These are phyloP conservation scores for Euzetes globulus DNA, from an alignment of 2,888 invertebrate genomes.

Conservation along the genomic window DNA sequence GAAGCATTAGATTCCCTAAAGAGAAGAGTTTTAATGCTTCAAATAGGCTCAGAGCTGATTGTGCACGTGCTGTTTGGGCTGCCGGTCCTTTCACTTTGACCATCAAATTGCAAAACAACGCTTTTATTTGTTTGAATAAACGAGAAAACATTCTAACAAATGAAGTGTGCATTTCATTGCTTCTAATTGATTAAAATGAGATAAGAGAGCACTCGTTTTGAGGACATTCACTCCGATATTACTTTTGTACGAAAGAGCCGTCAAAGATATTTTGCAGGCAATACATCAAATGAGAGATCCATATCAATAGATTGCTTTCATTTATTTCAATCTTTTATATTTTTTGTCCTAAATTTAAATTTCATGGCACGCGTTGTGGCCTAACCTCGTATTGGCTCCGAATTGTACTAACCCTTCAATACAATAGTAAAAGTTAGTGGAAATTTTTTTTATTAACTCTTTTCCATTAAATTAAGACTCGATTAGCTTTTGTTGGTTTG, in stretches of 20 bases:
- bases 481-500: background rate
- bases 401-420: constrained; percentile 15
- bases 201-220: constrained; percentile 13
- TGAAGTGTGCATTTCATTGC: constrained; percentile 2
- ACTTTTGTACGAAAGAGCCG: constrained; percentile 10
- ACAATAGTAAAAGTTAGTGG: background rate
- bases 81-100: background rate
- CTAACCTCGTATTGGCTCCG: background rate
- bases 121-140: background rate
- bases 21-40: background rate
- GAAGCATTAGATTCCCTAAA: background rate
- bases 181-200: constrained; percentile 22
- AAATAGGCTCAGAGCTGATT: background rate
- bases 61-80: background rate
- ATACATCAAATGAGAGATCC: background rate
- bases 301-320: constrained; percentile 4
- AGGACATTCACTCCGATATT: background rate
- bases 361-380: constrained; percentile 26
- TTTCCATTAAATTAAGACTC: background rate
- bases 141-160: constrained; percentile 13
- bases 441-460: constrained; percentile 24
- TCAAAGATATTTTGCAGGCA: background rate
- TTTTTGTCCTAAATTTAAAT: background rate
- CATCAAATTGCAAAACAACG: background rate
- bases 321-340: background rate